These are phyloP conservation scores for Drosophila orena DNA, from an alignment of 1,140 invertebrate genomes.

Conservation along the genomic window DNA sequence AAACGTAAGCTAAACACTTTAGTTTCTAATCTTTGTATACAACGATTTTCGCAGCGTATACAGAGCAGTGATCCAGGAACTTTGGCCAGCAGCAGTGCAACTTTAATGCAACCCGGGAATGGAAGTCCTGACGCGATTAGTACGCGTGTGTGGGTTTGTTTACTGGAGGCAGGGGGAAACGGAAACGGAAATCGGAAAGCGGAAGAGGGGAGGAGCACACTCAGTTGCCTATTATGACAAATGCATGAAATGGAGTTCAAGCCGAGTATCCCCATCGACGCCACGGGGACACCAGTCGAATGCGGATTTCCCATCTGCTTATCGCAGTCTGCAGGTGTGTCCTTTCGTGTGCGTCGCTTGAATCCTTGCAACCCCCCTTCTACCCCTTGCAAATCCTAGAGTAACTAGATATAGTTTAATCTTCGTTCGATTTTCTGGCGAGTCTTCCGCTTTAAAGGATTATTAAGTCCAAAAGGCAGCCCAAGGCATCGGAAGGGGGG, in stretches of 20 bases:
- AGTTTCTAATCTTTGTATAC: too few relatives aligned
- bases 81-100: conserved; percentile 38
- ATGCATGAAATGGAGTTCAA: conserved; percentile 72
- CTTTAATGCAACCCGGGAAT: conserved; percentile 51
- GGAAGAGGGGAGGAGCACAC: conserved; percentile 8
- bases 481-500: not conserved
- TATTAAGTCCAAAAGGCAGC: conserved; percentile 23
- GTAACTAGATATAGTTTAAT: conserved; percentile 26
- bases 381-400: not conserved
- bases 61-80: not conserved
- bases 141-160: conserved; percentile 6
- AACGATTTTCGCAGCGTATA: not conserved
- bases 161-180: not conserved
- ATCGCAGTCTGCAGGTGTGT: conserved; percentile 31
- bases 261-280: conserved; percentile 58
- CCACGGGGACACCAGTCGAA: conserved; percentile 22
- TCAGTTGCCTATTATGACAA: conserved; percentile 70
- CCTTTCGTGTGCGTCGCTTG: conserved; percentile 5
- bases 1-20: too few relatives aligned
- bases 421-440: conserved; percentile 3
- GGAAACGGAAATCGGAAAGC: not conserved
- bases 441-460: conserved; percentile 41
- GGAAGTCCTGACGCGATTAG: conserved; percentile 42
- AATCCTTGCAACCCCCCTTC: not conserved
- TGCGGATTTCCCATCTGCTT: conserved; percentile 24